Conservation (phyloP, 1,140 invertebrate species). For the Marisa cornuarietis region DNA sequence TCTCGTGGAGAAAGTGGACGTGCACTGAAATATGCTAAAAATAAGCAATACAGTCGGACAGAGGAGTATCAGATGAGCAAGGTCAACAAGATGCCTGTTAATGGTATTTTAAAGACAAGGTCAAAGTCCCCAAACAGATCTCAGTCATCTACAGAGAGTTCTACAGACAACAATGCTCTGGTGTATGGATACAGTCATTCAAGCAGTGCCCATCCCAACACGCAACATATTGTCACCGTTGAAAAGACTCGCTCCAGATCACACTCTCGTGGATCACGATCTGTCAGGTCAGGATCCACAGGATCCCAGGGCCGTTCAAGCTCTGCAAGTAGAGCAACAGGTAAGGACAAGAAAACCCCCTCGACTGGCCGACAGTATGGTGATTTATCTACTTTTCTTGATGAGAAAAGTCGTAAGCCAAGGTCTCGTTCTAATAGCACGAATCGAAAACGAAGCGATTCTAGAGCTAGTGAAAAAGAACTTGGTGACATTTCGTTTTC, state of each 20-base stretch:
- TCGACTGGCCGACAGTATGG: slow-evolving; percentile 2
- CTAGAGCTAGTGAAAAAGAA: slow-evolving; percentile 10
- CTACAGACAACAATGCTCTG: slow-evolving; percentile 12
- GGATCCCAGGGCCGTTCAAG: not conserved
- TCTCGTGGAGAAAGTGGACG: slow-evolving; percentile 16
- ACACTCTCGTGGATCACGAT: not conserved
- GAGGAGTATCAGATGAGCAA: slow-evolving; percentile 25
- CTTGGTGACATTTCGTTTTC: slow-evolving; percentile 10
- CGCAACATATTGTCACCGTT: slow-evolving; percentile 8
- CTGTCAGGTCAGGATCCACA: slow-evolving; percentile 9
- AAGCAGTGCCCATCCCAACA: slow-evolving; percentile 11
- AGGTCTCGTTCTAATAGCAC: slow-evolving; percentile 11
- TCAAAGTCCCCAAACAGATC: slow-evolving; percentile 22
- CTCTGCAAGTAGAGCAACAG: slow-evolving; percentile 3
- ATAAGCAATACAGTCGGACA: slow-evolving; percentile 7
- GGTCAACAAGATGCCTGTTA: slow-evolving; percentile 6
- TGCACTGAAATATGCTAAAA: slow-evolving; percentile 7
- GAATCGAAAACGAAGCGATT: slow-evolving; percentile 10
- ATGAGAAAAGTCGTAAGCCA: slow-evolving; percentile 8
- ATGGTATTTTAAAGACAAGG: slow-evolving; percentile 19
- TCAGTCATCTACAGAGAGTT: slow-evolving; percentile 22
- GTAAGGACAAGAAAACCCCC: slow-evolving; percentile 2
- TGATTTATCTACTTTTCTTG: slow-evolving; percentile 17
- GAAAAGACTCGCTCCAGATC: slow-evolving; percentile 16
- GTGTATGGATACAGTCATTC: slow-evolving; percentile 17